Evolutionary conservation across 2,888 invertebrate genomes (phyloP).

Genomic region (Anaspis maculata): DNA sequence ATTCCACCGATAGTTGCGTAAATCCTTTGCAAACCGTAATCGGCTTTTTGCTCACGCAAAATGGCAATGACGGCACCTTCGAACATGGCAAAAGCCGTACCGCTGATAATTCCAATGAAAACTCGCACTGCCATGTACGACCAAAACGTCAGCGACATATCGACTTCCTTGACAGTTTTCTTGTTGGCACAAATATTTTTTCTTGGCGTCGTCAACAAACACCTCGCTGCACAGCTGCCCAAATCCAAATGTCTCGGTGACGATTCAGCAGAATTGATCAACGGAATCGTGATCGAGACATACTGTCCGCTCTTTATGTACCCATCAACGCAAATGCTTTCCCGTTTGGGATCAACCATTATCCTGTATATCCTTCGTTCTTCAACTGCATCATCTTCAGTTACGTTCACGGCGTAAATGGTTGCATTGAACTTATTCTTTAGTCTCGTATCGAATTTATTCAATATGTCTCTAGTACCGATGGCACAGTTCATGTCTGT

Average conservation of each 20-base stretch:
- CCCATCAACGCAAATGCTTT: slow-evolving; percentile 21
- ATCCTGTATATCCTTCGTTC: slow-evolving; percentile 22
- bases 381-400: slow-evolving; percentile 22
- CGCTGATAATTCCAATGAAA: slow-evolving; percentile 59
- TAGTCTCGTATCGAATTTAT: slow-evolving; percentile 3
- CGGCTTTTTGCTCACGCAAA: slow-evolving; percentile 64
- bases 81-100: slow-evolving; percentile 72
- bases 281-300: slow-evolving; percentile 39
- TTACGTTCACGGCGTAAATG: slow-evolving; percentile 1
- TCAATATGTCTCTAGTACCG: slow-evolving; percentile 19
- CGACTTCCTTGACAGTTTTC: slow-evolving; percentile 51
- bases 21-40: slow-evolving; percentile 68
- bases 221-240: slow-evolving; percentile 50
- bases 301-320: slow-evolving; percentile 40
- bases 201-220: slow-evolving; percentile 51
- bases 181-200: slow-evolving; percentile 52
- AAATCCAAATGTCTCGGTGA: slow-evolving; percentile 37
- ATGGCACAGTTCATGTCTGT: slow-evolving; percentile 17
- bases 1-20: slow-evolving; percentile 70
- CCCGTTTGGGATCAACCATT: slow-evolving; percentile 15
- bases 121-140: slow-evolving; percentile 57
- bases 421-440: slow-evolving; percentile 1
- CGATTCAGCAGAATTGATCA: slow-evolving; percentile 30
- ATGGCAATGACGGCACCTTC: slow-evolving; percentile 73
- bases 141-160: slow-evolving; percentile 64